A percentile compares a stretch with the other conserved stretches of the same genome.
Conservation (phyloP, 1,140 invertebrate genomes). For the Camponotus pennsylvanicus region DNA sequence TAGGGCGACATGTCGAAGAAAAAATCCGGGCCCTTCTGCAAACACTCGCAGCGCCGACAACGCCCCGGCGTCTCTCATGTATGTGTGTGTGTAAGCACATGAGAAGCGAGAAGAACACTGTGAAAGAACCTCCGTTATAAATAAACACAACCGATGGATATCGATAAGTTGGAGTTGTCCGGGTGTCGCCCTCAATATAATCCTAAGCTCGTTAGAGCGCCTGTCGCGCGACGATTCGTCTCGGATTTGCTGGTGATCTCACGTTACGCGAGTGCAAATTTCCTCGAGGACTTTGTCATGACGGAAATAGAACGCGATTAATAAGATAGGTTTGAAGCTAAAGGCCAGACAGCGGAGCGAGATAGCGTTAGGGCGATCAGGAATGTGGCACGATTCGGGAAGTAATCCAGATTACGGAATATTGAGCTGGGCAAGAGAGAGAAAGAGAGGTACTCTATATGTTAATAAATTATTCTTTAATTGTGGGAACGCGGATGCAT, state of each 20-base stretch:
- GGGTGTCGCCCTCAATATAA: not conserved
- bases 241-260: slow-evolving; percentile 20
- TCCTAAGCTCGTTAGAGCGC: slow-evolving; percentile 46
- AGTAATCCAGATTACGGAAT: slow-evolving; percentile 31
- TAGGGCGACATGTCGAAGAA: too few relatives aligned
- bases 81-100: not conserved
- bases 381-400: slow-evolving; percentile 43
- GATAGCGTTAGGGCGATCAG: slow-evolving; percentile 4
- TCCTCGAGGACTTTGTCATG: not conserved
- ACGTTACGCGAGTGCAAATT: not conserved
- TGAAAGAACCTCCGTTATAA: slow-evolving; percentile 48
- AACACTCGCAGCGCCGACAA: slow-evolving; percentile 62
- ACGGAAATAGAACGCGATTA: slow-evolving; percentile 22
- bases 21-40: slow-evolving; percentile 62
- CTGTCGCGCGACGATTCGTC: slow-evolving; percentile 10
- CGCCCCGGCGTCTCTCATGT: not conserved
- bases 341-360: not conserved
- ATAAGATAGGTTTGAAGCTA: not conserved
- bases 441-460: not conserved
- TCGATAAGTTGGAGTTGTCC: slow-evolving; percentile 52
- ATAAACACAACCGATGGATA: slow-evolving; percentile 37
- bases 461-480: slow-evolving; percentile 47
- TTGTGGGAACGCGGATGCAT: slow-evolving; percentile 29
- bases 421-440: not conserved
- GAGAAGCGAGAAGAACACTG: slow-evolving; percentile 20